Evolutionary conservation across 2,888 invertebrate species (phyloP).

Genomic region (Deilephila elpenor): DNA sequence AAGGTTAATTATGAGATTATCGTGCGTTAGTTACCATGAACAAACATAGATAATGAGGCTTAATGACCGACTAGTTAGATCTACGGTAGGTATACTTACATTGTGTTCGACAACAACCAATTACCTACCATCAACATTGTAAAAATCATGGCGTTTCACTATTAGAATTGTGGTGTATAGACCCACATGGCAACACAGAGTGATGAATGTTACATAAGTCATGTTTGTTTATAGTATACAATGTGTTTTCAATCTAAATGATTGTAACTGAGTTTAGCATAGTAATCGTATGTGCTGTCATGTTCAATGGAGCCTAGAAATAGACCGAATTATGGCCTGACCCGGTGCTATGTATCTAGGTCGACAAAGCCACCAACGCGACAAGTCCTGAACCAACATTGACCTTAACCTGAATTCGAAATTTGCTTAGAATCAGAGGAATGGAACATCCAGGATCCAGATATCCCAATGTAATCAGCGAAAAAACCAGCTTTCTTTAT

Average conservation of each 20-base stretch:
- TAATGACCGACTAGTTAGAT: neutral
- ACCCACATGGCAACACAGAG: neutral
- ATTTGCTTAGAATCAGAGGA: too few species aligned
- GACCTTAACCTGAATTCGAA: too few species aligned
- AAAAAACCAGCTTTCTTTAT: too few species aligned
- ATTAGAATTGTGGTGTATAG: neutral
- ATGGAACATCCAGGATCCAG: too few species aligned
- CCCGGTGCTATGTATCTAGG: too few species aligned
- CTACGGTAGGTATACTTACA: neutral
- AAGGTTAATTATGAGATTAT: neutral
- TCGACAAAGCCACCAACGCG: too few species aligned
- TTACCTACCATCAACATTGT: neutral
- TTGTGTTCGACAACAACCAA: too few species aligned
- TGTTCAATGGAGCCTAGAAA: too few species aligned
- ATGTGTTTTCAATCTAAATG: neutral
- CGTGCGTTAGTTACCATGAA: neutral
- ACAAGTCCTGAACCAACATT: too few species aligned
- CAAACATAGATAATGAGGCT: neutral
- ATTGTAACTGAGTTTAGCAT: neutral
- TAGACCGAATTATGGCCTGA: too few species aligned
- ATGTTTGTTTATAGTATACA: neutral
- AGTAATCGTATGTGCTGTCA: neutral
- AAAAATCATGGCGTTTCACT: neutral
- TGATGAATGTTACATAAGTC: neutral
- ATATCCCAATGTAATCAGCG: too few species aligned